A percentile compares a stretch with the other conserved stretches of the same genome.
These are phyloP conservation scores for Sycobia sp. DNA, from an alignment of 1,140 invertebrate genomes.

Conservation along the genomic window DNA sequence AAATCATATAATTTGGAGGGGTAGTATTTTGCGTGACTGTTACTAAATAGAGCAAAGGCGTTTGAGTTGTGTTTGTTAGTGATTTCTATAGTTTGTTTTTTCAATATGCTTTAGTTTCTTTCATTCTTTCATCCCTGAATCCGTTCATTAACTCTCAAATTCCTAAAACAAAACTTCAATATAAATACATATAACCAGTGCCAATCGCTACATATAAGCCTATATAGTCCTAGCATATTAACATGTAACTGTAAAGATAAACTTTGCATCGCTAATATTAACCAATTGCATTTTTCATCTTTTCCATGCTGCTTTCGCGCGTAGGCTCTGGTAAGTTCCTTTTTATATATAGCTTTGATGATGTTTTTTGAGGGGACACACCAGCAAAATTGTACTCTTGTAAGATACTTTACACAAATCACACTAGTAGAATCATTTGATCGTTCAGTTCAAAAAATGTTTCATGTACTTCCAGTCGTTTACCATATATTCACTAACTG, in stretches of 20 bases:
- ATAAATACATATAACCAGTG: slow-evolving; percentile 2
- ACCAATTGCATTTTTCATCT: slow-evolving; percentile 35
- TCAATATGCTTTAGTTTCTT: background rate
- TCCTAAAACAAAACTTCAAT: background rate
- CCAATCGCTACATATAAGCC: slow-evolving; percentile 23
- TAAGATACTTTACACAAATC: too few relatives aligned
- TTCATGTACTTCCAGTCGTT: too few relatives aligned
- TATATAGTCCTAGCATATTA: slow-evolving; percentile 23
- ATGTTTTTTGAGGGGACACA: slow-evolving; percentile 24
- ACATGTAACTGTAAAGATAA: slow-evolving; percentile 19
- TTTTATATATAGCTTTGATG: slow-evolving; percentile 20
- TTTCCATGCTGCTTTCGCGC: slow-evolving; percentile 35
- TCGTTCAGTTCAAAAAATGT: too few relatives aligned
- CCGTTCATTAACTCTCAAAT: background rate
- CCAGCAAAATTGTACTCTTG: slow-evolving; percentile 16
- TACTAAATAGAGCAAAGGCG: background rate
- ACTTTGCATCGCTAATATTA: slow-evolving; percentile 35
- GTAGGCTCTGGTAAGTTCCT: slow-evolving; percentile 35
- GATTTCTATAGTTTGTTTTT: slow-evolving; percentile 2
- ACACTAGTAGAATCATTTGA: too few relatives aligned
- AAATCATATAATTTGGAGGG: too few relatives aligned
- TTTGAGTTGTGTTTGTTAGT: background rate
- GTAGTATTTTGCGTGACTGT: background rate
- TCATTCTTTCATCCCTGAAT: background rate
- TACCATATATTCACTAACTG: too few relatives aligned